Evolutionary conservation across 1,140 invertebrate species (phyloP).

Genomic region (Drosophila equinoxialis): DNA sequence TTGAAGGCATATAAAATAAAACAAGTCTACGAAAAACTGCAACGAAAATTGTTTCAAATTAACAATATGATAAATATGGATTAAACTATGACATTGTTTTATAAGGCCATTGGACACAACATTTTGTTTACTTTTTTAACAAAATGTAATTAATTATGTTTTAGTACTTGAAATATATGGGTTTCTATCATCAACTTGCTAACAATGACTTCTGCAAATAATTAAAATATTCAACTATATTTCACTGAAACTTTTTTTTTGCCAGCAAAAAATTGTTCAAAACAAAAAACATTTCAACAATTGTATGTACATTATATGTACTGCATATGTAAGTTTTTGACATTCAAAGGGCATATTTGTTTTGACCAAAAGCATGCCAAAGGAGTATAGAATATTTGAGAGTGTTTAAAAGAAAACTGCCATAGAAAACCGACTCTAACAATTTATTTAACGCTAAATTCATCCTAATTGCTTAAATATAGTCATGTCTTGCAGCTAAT

Average conservation of each 20-base stretch:
- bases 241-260: neutral
- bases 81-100: neutral
- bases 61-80: neutral
- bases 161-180: neutral
- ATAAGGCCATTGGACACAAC: neutral
- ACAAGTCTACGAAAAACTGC: neutral
- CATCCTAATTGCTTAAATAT: no score
- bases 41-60: neutral
- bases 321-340: no score
- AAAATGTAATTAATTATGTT: slow-evolving; percentile 1
- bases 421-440: no score
- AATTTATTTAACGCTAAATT: no score
- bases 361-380: neutral
- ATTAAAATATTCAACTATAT: neutral
- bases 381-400: neutral
- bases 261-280: neutral
- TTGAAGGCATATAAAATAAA: neutral
- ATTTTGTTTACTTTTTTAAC: neutral
- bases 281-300: slow-evolving; percentile 1
- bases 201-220: neutral
- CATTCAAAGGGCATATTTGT: neutral
- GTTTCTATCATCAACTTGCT: neutral
- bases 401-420: no score
- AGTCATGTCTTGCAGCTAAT: no score
- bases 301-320: no score